A percentile compares a stretch with the other conserved stretches of the same genome.
Conservation (phyloP, 2,888 invertebrate species). For the Diploptera punctata region DNA sequence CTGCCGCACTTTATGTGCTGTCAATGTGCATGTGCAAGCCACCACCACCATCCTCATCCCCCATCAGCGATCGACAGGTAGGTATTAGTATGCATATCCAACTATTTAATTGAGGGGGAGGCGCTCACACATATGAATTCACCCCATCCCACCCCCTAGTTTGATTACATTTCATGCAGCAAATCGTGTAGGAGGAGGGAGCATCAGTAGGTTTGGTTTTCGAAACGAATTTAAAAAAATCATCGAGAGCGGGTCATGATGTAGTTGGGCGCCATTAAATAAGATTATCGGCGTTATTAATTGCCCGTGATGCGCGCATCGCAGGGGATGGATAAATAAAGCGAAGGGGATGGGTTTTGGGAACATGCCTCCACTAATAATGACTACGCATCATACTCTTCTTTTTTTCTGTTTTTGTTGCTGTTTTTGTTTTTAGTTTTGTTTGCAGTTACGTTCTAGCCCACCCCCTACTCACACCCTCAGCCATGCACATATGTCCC, state of each 20-base stretch:
- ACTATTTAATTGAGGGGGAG: slow-evolving; percentile 38
- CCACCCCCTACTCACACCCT: background rate
- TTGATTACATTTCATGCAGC: slow-evolving; percentile 36
- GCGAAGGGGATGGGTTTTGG: slow-evolving; percentile 5
- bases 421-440: slow-evolving; percentile 27
- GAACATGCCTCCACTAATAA: slow-evolving; percentile 20
- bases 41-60: slow-evolving; percentile 1
- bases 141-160: slow-evolving; percentile 7
- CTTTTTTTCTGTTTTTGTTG: background rate
- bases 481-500: slow-evolving; percentile 25
- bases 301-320: slow-evolving; percentile 38
- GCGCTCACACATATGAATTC: background rate
- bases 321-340: slow-evolving; percentile 39
- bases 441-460: slow-evolving; percentile 2
- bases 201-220: slow-evolving; percentile 11
- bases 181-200: slow-evolving; percentile 34
- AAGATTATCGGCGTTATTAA: slow-evolving; percentile 42
- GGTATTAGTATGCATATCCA: slow-evolving; percentile 39
- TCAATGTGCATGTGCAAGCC: slow-evolving; percentile 30
- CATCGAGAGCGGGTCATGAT: slow-evolving; percentile 32
- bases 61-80: slow-evolving; percentile 38
- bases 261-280: slow-evolving; percentile 39
- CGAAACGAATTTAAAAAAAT: slow-evolving; percentile 32
- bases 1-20: slow-evolving; percentile 39
- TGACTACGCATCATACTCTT: slow-evolving; percentile 18